phyloP scores from a whole-genome alignment of 2,888 invertebrate species.

The Leptura quadrifasciata region DNA sequence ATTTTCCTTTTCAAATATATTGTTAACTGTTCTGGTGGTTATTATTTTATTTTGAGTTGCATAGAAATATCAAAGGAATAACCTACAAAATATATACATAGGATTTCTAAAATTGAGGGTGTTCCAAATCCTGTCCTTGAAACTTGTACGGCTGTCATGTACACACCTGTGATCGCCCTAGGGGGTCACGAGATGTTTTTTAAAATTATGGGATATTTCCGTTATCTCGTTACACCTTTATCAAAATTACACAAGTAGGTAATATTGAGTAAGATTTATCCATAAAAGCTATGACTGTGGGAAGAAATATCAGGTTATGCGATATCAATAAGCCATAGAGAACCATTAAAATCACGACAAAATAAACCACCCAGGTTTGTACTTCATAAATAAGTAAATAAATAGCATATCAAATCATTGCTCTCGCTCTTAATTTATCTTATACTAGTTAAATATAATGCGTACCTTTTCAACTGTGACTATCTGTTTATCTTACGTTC shows the following conservation, averaged over 20 bases:
- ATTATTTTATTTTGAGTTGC: not conserved
- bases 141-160: not conserved
- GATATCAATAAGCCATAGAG: slow-evolving; percentile 1
- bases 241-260: slow-evolving; percentile 5
- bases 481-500: too few species aligned
- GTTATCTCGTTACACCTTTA: slow-evolving; percentile 14
- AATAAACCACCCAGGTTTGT: not conserved
- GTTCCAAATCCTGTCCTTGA: not conserved
- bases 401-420: not conserved
- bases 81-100: not conserved
- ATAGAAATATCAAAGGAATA: too few species aligned
- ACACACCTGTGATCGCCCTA: not conserved
- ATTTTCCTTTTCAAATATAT: not conserved
- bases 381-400: not conserved
- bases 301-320: not conserved
- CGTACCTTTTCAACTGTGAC: too few species aligned
- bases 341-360: not conserved
- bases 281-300: not conserved
- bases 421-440: not conserved
- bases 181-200: slow-evolving; percentile 8
- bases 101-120: not conserved
- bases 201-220: not conserved
- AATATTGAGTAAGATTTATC: not conserved
- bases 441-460: not conserved
- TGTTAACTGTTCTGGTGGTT: not conserved